These are phyloP conservation scores for Heteractis magnifica DNA, from an alignment of 92 coral and sea anemone genomes.

Conservation along the genomic window DNA sequence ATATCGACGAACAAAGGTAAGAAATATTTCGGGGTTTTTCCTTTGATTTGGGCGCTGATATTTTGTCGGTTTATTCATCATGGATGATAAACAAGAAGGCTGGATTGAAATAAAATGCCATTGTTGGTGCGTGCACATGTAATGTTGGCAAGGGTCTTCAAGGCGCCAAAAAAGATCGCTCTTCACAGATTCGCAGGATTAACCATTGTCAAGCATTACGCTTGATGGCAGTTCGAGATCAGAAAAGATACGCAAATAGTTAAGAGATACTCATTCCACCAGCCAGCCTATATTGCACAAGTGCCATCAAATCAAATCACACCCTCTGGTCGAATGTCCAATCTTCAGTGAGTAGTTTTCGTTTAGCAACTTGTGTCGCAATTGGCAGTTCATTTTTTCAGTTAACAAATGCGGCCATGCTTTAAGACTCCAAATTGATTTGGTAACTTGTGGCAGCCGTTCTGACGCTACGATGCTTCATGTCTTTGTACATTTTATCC, in stretches of 20 bases:
- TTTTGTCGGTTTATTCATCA: conserved; percentile 29
- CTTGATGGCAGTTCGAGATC: conserved; percentile 39
- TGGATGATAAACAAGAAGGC: conserved; percentile 7
- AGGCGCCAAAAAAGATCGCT: conserved; percentile 58
- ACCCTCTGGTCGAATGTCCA: conserved; percentile 1
- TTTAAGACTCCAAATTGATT: conserved; percentile 53
- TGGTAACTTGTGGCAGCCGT: conserved; percentile 51
- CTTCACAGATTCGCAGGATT: conserved; percentile 49
- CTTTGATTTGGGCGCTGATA: conserved; percentile 28
- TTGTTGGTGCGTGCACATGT: conserved; percentile 34
- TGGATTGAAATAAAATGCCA: conserved; percentile 20
- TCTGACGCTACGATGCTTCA: conserved; percentile 55
- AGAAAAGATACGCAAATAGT: conserved; percentile 14
- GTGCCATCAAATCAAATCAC: conserved; percentile 1
- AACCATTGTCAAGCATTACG: conserved; percentile 52
- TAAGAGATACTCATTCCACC: conserved; percentile 11
- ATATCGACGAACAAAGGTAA: conserved; percentile 15
- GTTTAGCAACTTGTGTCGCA: neutral
- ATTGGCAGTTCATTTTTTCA: conserved; percentile 17
- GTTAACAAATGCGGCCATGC: conserved; percentile 27
- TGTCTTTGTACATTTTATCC: conserved; percentile 39
- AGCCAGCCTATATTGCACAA: neutral
- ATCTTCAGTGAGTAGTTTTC: conserved; percentile 15
- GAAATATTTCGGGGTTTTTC: conserved; percentile 29
- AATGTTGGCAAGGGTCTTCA: conserved; percentile 29